A percentile compares a stretch with the other conserved stretches of the same genome.
These are phyloP conservation scores for Sebastes trivittatus DNA, from an alignment of 2,797 vertebrate species.

Conservation along the genomic window DNA sequence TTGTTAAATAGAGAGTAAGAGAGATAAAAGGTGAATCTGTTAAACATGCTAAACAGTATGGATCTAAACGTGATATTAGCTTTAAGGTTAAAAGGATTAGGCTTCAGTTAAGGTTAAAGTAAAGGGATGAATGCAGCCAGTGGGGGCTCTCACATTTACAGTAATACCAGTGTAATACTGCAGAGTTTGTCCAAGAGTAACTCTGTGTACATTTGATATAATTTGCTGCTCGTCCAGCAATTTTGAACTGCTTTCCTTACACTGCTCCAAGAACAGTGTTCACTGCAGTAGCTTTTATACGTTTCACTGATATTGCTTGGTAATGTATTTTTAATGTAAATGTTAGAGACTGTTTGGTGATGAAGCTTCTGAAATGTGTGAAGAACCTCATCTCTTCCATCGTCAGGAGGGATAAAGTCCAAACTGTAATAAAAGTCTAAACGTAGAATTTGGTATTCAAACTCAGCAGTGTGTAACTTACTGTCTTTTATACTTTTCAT, in stretches of 20 bases:
- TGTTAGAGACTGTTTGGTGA: not conserved
- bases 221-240: not conserved
- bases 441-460: not conserved
- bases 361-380: not conserved
- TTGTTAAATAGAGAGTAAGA: not conserved
- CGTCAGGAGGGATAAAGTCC: not conserved
- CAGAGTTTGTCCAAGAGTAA: not conserved
- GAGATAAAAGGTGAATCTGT: not conserved
- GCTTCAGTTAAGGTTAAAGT: not conserved
- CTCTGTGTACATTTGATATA: not conserved
- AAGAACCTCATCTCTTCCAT: not conserved
- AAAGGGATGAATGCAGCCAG: not conserved
- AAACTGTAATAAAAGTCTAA: not conserved
- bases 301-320: not conserved
- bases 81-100: not conserved
- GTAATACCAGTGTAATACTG: not conserved
- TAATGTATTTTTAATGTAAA: conserved; percentile 4
- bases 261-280: not conserved
- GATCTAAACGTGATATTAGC: not conserved
- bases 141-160: not conserved
- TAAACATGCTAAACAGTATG: not conserved
- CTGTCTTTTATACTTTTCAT: not conserved
- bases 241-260: not conserved
- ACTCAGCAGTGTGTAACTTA: not conserved
- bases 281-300: not conserved